Base-by-base conservation (phyloP, 2,113 vertebrate species). In the Thinocorus orbignyianus region DNA sequence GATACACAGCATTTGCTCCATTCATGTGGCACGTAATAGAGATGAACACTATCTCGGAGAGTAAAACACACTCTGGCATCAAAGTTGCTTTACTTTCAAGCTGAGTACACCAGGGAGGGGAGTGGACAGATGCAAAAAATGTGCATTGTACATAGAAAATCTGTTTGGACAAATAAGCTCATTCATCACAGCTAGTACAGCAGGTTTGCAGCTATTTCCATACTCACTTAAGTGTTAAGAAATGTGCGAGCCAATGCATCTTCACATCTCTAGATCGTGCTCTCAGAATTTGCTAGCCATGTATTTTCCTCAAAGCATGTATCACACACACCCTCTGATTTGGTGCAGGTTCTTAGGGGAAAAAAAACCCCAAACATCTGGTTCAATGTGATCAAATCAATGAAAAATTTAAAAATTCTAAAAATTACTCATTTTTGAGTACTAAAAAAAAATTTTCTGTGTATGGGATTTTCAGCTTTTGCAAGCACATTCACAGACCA, bases 341-440 rank as follows among this genome's bases (percentile, higher is more conserved):
- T 92, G 88, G 92, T 49, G 14, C 64, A 92, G 88, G 87, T 69
- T 93, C 16, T 52, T 31, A 46, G 24, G 33, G 54, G 39, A 7
- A 13, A 26, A 17, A 86, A 87, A 54, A 69, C 41, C 46, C 46
- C 18, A 23, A 77, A 95, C 95, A 97, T 96, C 97, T 97, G 95
- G 87, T 88, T 96, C 94, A 86, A 77, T 93, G 96, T 79, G 93
- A 95, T 92, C 68, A 91, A 96, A 95, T 95, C 55, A 95, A 91
- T 16, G 0, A 79, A 93, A 97, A 96, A 97, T 62, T 62, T 94
- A 94, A 90, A 96, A 94, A 90, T 65, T 84, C 66, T 90, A 76
- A 90, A 90, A 90, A 90, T 96, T 78, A 95, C 13, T 77, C 74
- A 85, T 93, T 96, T 97, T 96, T 95, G 97, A 95, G 93, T 94